These are phyloP conservation scores for Catostylus mosaicus DNA, from an alignment of 30 jellyfish, hydroid and myxozoan genomes.

Conservation along the genomic window DNA sequence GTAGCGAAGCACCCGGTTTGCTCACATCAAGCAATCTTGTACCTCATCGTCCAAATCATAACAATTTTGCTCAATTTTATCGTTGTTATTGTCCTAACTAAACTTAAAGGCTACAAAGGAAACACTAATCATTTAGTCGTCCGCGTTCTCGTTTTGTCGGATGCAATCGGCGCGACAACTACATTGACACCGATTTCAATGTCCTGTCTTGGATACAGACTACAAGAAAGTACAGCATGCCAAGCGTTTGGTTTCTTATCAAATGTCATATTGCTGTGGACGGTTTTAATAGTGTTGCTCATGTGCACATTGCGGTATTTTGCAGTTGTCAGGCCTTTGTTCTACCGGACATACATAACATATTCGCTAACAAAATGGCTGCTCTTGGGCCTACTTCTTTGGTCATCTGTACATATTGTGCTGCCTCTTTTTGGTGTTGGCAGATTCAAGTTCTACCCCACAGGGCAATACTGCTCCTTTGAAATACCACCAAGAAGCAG, in stretches of 20 bases:
- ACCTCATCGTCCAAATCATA: slow-evolving; percentile 27
- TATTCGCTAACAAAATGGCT: slow-evolving; percentile 12
- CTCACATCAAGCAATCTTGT: slow-evolving; percentile 18
- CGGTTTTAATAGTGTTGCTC: slow-evolving; percentile 64
- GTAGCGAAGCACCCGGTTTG: neutral
- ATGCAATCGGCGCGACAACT: slow-evolving; percentile 43
- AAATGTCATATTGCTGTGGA: slow-evolving; percentile 65
- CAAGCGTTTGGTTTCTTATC: slow-evolving; percentile 67
- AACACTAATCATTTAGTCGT: slow-evolving; percentile 67
- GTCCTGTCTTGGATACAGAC: slow-evolving; percentile 23
- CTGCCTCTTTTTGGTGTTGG: slow-evolving; percentile 80
- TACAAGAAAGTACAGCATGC: slow-evolving; percentile 23
- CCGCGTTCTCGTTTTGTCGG: slow-evolving; percentile 64
- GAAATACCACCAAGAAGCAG: slow-evolving; percentile 51
- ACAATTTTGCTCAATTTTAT: slow-evolving; percentile 33
- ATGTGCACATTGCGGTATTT: slow-evolving; percentile 73
- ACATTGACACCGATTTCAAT: slow-evolving; percentile 45
- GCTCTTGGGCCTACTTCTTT: slow-evolving; percentile 47
- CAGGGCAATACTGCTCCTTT: slow-evolving; percentile 74
- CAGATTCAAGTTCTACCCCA: slow-evolving; percentile 41
- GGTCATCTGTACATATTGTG: slow-evolving; percentile 59
- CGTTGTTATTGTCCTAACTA: slow-evolving; percentile 55
- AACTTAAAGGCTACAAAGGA: slow-evolving; percentile 38
- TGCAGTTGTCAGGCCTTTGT: slow-evolving; percentile 69
- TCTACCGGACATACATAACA: slow-evolving; percentile 64